phyloP scores from a whole-genome alignment of 2,888 invertebrate species.

The Tipula helvola region DNA sequence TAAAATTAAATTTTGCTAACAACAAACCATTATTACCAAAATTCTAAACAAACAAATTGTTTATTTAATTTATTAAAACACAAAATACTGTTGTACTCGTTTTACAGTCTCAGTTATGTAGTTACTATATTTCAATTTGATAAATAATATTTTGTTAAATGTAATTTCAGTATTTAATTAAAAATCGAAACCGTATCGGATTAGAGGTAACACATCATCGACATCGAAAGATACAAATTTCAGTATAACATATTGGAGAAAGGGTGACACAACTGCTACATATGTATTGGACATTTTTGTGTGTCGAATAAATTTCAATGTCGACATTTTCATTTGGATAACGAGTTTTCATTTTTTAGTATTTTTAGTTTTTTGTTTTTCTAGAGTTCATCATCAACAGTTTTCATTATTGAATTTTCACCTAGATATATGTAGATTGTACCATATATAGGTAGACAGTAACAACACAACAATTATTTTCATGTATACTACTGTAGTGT shows the following conservation, averaged over 20 bases:
- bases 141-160: not conserved
- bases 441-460: too few species aligned
- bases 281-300: not conserved
- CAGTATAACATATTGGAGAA: not conserved
- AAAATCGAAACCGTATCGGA: not conserved
- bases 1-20: too few species aligned
- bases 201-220: not conserved
- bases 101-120: too few species aligned
- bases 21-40: too few species aligned
- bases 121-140: too few species aligned
- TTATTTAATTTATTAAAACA: too few species aligned
- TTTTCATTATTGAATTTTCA: not conserved
- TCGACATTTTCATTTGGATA: not conserved
- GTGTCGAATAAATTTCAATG: not conserved
- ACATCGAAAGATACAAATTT: not conserved
- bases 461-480: too few species aligned
- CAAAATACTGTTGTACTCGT: too few species aligned
- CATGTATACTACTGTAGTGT: not conserved
- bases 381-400: not conserved
- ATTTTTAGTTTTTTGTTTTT: not conserved
- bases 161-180: not conserved
- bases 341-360: not conserved
- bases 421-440: not conserved
- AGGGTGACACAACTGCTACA: not conserved
- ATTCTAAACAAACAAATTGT: too few species aligned